Evolutionary conservation across 2,888 invertebrate genomes (phyloP), one percentile per base, ranked within the genome.

Genomic region (Cantharis flavilabris): DNA sequence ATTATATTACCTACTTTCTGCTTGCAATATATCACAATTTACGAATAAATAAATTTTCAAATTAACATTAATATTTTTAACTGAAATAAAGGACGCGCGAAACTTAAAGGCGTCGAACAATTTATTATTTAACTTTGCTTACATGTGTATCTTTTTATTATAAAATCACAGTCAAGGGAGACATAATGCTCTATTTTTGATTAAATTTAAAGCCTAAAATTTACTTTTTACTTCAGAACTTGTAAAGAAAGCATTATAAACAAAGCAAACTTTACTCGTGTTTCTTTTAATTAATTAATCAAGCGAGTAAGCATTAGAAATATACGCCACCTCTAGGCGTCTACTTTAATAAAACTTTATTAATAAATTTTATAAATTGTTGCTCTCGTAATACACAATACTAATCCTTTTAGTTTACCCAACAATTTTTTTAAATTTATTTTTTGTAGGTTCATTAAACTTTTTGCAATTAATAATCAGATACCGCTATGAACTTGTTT

Each of bases 101-200:
- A 49, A 49, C 13, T n/a, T 49, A 49, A 49, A 49, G 49, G n/a
- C n/a, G 49, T 2, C 10, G 7, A 4, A 49, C 49, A n/a, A n/a
- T 49, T 49, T 49, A 49, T 49, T 49, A 49, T 49, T 49, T 49
- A 65, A 73, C 76, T 73, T 76, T 77, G 77, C 74, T 72, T 77
- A 77, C 67, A 77, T 77, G 74, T 74, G 74, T 73, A 72, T 76
- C 77, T 77, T 76, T 79, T 74, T 79, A 77, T 73, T 75, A 77
- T 72, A 79, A 49, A 81, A 80, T 80, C 76, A 77, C 79, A 75
- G 77, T 71, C 80, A 72, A 70, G 80, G 81, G 80, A 79, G 76
- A 73, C 71, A 77, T 81, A 77, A 80, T 76, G 75, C 70, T 75
- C 76, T 78, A 77, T 78, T 79, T 80, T 79, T 80, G 76, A 81